Evolutionary conservation across 2,113 vertebrate genomes (phyloP).

Genomic region (Perca flavescens): DNA sequence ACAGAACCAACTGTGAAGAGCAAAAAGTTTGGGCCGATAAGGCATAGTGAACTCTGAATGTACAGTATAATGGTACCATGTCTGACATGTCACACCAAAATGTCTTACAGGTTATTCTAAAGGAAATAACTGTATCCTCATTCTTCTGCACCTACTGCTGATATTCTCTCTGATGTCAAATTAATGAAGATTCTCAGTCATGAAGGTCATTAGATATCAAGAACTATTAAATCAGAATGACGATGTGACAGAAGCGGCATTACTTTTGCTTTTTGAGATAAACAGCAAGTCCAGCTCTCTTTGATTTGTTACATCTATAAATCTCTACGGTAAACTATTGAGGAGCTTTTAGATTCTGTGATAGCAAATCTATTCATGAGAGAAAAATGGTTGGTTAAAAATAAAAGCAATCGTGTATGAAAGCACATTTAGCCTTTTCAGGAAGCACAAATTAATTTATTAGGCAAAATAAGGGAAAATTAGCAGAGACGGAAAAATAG

Average conservation of each 20-base stretch:
- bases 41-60: background rate
- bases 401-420: constrained; percentile 14
- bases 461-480: constrained; percentile 32
- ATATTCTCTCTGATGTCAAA: background rate
- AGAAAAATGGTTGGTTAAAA: constrained; percentile 4
- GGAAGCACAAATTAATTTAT: constrained; percentile 13
- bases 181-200: background rate
- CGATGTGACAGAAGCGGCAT: background rate
- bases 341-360: background rate
- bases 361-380: background rate
- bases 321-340: background rate
- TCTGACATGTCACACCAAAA: background rate
- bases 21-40: background rate
- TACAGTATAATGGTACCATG: background rate
- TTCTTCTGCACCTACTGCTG: background rate
- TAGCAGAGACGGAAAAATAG: constrained; percentile 33
- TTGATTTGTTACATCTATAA: background rate
- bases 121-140: background rate
- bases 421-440: constrained; percentile 26
- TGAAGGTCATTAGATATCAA: background rate
- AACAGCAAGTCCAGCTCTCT: background rate
- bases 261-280: background rate
- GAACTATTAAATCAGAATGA: background rate
- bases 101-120: background rate
- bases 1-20: constrained; percentile 2